Percentiles rank a stretch among this genome's conserved stretches.
These are phyloP conservation scores for Ethmia dodecea DNA, from an alignment of 2,888 invertebrate genomes.

Conservation along the genomic window DNA sequence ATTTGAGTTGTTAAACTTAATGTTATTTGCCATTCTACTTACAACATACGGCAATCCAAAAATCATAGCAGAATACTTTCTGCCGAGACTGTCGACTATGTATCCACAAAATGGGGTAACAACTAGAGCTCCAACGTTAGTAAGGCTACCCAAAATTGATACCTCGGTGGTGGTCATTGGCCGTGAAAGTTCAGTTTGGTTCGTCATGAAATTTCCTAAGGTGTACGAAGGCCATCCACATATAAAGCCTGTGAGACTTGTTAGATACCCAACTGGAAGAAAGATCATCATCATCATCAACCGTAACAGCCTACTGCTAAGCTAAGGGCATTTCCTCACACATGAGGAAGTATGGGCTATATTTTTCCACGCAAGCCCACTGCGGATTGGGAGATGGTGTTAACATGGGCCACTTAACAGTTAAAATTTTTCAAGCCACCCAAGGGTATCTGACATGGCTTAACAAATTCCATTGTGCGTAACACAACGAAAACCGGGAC, in stretches of 20 bases:
- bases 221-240: conserved; percentile 60
- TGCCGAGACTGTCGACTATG: conserved; percentile 39
- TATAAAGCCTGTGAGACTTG: conserved; percentile 40
- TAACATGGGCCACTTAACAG: too few relatives aligned
- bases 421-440: background rate
- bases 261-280: conserved; percentile 43
- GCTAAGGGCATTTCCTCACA: background rate
- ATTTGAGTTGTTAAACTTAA: background rate
- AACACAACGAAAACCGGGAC: too few relatives aligned
- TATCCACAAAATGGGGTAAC: conserved; percentile 45
- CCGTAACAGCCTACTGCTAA: background rate
- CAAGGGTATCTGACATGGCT: too few relatives aligned
- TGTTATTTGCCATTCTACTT: conserved; percentile 14
- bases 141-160: conserved; percentile 45
- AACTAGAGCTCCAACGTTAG: conserved; percentile 43
- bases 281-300: background rate
- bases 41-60: conserved; percentile 50
- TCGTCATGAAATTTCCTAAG: conserved; percentile 42
- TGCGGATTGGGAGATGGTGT: too few relatives aligned
- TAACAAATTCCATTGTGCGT: too few relatives aligned
- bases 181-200: conserved; percentile 37
- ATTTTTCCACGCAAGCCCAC: background rate
- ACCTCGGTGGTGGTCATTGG: conserved; percentile 42
- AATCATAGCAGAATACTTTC: conserved; percentile 48
- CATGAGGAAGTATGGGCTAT: background rate